A percentile compares a stretch with the other conserved stretches of the same genome.
Conservation (phyloP, 2,113 vertebrate species). For the Eubucco bourcierii region DNA sequence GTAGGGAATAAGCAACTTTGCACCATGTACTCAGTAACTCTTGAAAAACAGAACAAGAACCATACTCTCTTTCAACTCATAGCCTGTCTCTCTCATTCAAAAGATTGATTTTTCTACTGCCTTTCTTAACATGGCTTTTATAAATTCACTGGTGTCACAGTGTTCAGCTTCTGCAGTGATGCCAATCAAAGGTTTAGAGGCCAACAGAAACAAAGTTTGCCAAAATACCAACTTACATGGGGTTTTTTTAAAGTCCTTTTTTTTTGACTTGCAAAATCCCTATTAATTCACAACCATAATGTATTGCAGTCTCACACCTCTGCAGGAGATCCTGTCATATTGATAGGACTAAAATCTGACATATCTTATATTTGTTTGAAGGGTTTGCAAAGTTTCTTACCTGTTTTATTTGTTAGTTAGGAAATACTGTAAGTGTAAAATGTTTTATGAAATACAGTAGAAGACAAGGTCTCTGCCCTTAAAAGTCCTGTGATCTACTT, state of each 20-base stretch:
- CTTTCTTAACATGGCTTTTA: background rate
- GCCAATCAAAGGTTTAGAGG: background rate
- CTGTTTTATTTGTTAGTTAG: conserved; percentile 11
- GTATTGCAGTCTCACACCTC: background rate
- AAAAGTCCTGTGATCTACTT: conserved; percentile 24
- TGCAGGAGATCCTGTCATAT: background rate
- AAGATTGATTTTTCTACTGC: background rate
- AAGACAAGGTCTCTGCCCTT: background rate
- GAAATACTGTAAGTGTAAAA: background rate
- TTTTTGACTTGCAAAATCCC: background rate
- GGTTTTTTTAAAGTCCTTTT: background rate
- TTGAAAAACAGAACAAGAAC: background rate
- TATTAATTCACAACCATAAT: conserved; percentile 1
- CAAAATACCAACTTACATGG: background rate
- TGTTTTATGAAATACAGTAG: background rate
- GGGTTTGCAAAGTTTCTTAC: background rate
- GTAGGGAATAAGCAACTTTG: background rate
- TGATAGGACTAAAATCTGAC: background rate
- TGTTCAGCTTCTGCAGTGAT: background rate
- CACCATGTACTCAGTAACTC: background rate
- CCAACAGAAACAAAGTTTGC: background rate
- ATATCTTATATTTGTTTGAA: background rate
- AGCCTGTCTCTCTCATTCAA: background rate
- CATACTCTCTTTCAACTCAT: background rate
- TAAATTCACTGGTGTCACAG: background rate